phyloP scores from a whole-genome alignment of 2,888 invertebrate genomes.

The Ornithoptera alexandrae region DNA sequence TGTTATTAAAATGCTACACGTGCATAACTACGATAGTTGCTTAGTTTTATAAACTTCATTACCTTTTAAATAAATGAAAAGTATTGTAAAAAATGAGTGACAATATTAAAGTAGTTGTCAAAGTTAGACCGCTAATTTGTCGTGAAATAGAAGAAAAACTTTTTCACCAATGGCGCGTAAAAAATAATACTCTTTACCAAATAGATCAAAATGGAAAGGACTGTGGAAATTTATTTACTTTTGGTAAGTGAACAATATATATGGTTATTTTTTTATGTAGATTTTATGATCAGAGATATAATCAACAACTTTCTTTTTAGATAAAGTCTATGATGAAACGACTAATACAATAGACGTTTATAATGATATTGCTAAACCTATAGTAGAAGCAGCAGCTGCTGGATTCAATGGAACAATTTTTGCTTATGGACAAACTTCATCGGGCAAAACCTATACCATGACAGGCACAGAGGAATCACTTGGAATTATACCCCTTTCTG shows the following conservation, averaged over 20 bases:
- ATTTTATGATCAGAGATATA: not conserved
- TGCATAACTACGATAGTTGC: constrained; percentile 31
- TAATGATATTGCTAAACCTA: constrained; percentile 83
- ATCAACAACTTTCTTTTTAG: constrained; percentile 68
- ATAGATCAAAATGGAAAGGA: constrained; percentile 76
- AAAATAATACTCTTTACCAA: constrained; percentile 80
- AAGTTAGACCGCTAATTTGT: constrained; percentile 84
- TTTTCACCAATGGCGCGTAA: constrained; percentile 81
- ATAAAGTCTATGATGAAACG: constrained; percentile 84
- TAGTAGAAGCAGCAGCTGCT: constrained; percentile 84
- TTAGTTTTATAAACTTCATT: constrained; percentile 34
- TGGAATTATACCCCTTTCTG: constrained; percentile 87
- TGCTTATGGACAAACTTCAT: constrained; percentile 95
- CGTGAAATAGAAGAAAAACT: constrained; percentile 82
- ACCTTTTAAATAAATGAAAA: constrained; percentile 34
- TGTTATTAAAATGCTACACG: constrained; percentile 26
- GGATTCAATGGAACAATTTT: constrained; percentile 94
- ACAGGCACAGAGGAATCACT: constrained; percentile 84
- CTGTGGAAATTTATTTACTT: constrained; percentile 53
- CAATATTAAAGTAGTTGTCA: constrained; percentile 87
- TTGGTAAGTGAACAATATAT: constrained; percentile 53
- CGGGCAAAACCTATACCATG: constrained; percentile 93
- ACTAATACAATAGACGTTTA: constrained; percentile 83
- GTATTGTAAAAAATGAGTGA: constrained; percentile 74
- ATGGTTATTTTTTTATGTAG: constrained; percentile 7